phyloP scores from a whole-genome alignment of 1,140 invertebrate genomes.

The Aporrectodea caliginosa region DNA sequence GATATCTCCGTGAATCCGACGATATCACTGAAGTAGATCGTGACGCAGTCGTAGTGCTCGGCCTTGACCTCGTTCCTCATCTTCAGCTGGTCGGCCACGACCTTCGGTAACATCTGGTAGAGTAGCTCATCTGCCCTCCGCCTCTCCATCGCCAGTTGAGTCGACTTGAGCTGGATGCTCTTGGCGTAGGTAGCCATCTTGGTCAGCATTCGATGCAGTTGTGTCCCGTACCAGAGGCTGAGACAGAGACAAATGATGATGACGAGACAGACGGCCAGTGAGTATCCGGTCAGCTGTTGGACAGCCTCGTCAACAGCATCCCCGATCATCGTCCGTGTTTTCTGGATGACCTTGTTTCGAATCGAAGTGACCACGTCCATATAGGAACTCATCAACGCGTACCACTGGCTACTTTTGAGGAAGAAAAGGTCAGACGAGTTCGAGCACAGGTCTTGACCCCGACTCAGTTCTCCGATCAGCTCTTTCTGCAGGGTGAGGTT shows the following conservation, averaged over 20 bases:
- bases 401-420: not conserved
- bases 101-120: not conserved
- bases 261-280: not conserved
- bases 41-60: slow-evolving; percentile 89
- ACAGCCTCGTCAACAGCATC: not conserved
- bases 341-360: not conserved
- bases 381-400: not conserved
- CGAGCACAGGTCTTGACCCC: not conserved
- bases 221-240: not conserved
- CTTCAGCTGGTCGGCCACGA: slow-evolving; percentile 78
- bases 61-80: slow-evolving; percentile 82
- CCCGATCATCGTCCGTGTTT: not conserved
- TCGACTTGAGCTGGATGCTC: not conserved
- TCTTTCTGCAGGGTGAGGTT: not conserved
- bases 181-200: not conserved
- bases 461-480: not conserved
- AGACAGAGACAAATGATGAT: not conserved
- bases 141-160: not conserved
- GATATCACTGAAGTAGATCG: slow-evolving; percentile 95
- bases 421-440: not conserved
- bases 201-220: not conserved
- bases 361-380: not conserved
- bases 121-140: not conserved
- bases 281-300: not conserved
- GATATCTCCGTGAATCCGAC: slow-evolving; percentile 81